Conservation (phyloP, 2,888 invertebrate genomes). For the Torymus aiolomorphi region DNA sequence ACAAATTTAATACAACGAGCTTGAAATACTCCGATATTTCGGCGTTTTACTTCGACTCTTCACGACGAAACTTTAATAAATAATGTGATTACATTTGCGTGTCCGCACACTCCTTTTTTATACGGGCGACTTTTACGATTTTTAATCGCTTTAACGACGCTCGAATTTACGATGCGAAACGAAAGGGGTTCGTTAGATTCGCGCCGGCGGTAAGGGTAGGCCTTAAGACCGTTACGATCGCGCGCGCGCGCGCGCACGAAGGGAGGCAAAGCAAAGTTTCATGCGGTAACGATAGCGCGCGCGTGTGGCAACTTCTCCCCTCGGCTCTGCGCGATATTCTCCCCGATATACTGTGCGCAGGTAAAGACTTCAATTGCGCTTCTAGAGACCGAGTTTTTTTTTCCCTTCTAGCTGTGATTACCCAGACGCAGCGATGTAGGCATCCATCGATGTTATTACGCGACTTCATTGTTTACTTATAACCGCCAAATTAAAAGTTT, state of each 20-base stretch:
- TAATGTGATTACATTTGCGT: conserved; percentile 15
- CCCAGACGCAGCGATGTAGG: not conserved
- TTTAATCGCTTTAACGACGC: conserved; percentile 52
- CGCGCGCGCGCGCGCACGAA: not conserved
- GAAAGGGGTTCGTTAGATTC: conserved; percentile 48
- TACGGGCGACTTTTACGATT: conserved; percentile 46
- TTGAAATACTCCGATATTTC: not conserved
- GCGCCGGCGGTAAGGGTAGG: not conserved
- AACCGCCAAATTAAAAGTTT: conserved; percentile 27
- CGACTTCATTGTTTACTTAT: conserved; percentile 22
- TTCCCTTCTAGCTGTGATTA: no score
- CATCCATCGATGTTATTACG: conserved; percentile 17
- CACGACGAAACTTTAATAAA: not conserved
- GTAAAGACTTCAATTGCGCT: conserved; percentile 39
- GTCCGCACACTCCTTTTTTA: not conserved
- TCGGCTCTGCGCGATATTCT: conserved; percentile 36
- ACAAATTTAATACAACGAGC: no score
- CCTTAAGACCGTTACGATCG: not conserved
- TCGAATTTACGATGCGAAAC: conserved; percentile 47
- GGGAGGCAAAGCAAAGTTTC: conserved; percentile 38
- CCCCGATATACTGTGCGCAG: conserved; percentile 7
- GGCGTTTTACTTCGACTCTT: not conserved
- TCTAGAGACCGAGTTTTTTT: conserved; percentile 23
- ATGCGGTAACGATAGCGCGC: conserved; percentile 24
- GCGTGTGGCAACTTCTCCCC: conserved; percentile 8